Base-by-base conservation (phyloP, 1,140 invertebrate species). In the Mycetomoellerius zeteki region DNA sequence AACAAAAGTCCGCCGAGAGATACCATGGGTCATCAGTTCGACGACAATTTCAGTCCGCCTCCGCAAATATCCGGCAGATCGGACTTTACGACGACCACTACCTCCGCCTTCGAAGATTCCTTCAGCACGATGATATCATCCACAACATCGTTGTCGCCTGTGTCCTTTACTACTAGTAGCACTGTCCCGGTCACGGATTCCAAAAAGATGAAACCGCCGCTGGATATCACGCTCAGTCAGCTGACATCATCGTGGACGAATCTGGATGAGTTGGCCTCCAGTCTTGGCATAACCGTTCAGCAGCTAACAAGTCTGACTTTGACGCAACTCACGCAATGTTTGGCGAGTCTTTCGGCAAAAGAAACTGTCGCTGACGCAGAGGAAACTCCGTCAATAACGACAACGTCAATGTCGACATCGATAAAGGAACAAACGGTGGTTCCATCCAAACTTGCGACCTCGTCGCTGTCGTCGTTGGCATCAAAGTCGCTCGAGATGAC, bases 261-360 rank as follows among this genome's bases (percentile, higher is more conserved):
- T 86, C 96, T 98, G 86, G 97, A 97, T 86, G 97, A 98, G 71
- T 94, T 98, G 85, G 97, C 98, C 0, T 90, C 93, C 30, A 97
- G 97, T 92, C 94, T 98, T 24, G 96, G 97, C 80, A 97, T 98
- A 91, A 97, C 97, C 0, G 96, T 97, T 0, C 96, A 96, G 56
- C 96, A 97, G 87, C 94, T 98, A n/a, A 98, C 97, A 43, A 97
- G 97, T 82, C 97, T 98, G 96, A 98, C 98, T 0, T 94, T 98
- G 62, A 97, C 98, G 16, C 98, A 98, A 94, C 96, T 98, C 30
- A 98, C 98, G 0, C 96, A 97, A 81, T 98, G 97, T 94, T 95
- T 98, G 10, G 96, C 97, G 2, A 93, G 50, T 37, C 86, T 96
- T 2, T 93, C 94, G 16, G 75, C 87, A 12, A 89, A 93, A 19